Base-by-base conservation (phyloP, 2,113 vertebrate species). In the Mustelus asterias region DNA sequence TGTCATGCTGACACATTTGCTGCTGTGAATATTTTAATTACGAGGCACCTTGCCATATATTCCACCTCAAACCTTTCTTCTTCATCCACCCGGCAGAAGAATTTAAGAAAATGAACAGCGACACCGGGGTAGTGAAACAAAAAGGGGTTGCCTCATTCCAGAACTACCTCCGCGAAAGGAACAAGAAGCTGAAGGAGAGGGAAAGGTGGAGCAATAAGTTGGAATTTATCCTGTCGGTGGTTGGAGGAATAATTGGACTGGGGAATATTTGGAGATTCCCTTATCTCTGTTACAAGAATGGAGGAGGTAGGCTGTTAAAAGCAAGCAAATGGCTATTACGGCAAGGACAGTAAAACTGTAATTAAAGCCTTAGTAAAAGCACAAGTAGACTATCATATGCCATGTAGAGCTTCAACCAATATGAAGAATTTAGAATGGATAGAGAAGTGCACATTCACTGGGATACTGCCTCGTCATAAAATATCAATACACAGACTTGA, bases 231-330 rank as follows among this genome's bases (percentile, higher is more conserved):
- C 97, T 99, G 94, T 99, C 99, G 0, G 99, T 99, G 26, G 98
- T 98, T 0, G 99, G 99, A 92, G 98, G 99, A 97, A 99, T 99
- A 97, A 97, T 99, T 0, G 98, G 99, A 69, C 97, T 99, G 96
- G 99, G 99, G 69, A 99, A 99, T 0, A 98, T 99, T 96, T 99
- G 99, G 99, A 97, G 99, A 94, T 99, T 99, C 97, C 99, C 99
- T 18, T 99, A 99, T 96, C 98, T 99, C 80, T 99, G 99, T 97
- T 99, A 99, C 97, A 99, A 99, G 97, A 99, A 99, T 0, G 99
- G 99, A 8, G 99, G 99, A 98, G 99, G 99, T 99, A 96, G 98
- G 98, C 96, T 96, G 0, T 33, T 29, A 6, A 54, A 26, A 33
- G 5, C 24, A 63, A 96, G 41, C 33, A 24, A 37, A 58, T 20